Percentiles rank a stretch among this genome's conserved stretches.
Evolutionary conservation across 37 sponge, comb jelly and placozoan genomes (phyloP).

Genomic region (Mnemiopsis leidyi): DNA sequence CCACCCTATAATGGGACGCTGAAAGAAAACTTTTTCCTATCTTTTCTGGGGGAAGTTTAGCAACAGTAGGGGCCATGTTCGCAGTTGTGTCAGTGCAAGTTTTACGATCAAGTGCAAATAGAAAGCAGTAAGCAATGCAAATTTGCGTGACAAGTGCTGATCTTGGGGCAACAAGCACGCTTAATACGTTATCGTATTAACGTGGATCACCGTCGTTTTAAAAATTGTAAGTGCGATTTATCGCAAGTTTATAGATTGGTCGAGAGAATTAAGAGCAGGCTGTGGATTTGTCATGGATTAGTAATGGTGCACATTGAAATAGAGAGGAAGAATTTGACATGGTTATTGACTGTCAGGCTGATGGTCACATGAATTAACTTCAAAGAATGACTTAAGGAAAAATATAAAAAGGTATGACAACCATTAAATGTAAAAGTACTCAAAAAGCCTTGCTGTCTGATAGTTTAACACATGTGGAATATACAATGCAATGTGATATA

Average conservation of each 20-base stretch:
- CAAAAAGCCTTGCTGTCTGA: too few species aligned
- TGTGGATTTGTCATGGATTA: background rate
- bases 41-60: background rate
- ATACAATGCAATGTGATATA: too few species aligned
- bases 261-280: background rate
- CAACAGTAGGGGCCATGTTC: background rate
- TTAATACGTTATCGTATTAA: background rate
- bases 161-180: background rate
- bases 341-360: too few species aligned
- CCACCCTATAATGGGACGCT: constrained; percentile 21
- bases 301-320: too few species aligned
- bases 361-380: too few species aligned
- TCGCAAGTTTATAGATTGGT: background rate
- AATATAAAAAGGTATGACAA: too few species aligned
- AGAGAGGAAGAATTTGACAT: too few species aligned
- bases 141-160: background rate
- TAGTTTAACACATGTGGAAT: too few species aligned
- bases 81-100: background rate
- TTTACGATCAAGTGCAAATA: too few species aligned
- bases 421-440: too few species aligned
- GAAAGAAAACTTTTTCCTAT: constrained; percentile 42
- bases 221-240: background rate
- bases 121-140: background rate
- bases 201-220: background rate
- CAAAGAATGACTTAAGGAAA: too few species aligned